Conservation (phyloP, 2,113 vertebrate species). For the Pterocles gutturalis region DNA sequence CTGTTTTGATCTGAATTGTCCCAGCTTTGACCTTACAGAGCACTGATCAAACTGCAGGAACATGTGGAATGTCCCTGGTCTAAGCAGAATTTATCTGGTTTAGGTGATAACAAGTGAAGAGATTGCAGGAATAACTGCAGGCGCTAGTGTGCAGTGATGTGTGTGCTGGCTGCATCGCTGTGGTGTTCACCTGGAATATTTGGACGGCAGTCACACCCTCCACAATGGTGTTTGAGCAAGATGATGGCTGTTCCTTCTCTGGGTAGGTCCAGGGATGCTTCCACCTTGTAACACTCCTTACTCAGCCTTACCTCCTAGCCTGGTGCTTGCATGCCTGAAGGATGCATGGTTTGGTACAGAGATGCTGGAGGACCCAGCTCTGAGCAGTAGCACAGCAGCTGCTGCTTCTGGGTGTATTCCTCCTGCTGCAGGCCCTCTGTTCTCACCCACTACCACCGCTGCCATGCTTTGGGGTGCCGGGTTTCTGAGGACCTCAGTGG, state of each 20-base stretch:
- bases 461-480: background rate
- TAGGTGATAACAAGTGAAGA: background rate
- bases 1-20: background rate
- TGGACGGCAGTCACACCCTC: background rate
- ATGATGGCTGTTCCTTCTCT: background rate
- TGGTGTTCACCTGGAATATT: background rate
- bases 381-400: background rate
- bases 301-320: background rate
- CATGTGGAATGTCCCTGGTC: fast-evolving
- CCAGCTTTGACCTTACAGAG: background rate
- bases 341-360: background rate
- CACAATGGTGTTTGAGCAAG: fast-evolving
- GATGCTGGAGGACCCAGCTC: background rate
- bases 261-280: background rate
- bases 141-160: background rate
- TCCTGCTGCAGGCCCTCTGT: background rate
- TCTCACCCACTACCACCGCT: background rate
- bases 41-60: background rate
- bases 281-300: background rate
- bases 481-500: background rate
- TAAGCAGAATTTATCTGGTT: background rate
- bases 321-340: background rate
- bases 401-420: background rate
- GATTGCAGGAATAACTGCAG: background rate
- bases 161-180: background rate